Percentiles rank a stretch among this genome's conserved stretches.
phyloP scores from a whole-genome alignment of 2,113 vertebrate genomes.

The Mesitornis unicolor region DNA sequence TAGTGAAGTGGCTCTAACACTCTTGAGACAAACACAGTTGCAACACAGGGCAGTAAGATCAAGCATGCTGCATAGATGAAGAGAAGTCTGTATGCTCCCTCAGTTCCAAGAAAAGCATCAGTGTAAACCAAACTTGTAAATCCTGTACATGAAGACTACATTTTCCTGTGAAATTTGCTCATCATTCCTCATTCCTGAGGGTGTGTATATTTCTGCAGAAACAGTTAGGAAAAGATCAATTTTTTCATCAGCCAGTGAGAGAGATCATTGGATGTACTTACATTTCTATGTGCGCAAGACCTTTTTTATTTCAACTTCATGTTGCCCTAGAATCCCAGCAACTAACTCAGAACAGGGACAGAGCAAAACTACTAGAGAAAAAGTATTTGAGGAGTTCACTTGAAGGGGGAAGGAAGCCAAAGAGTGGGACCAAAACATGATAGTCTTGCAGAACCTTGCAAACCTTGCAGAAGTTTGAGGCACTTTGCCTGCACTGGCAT shows the following conservation, averaged over 20 bases:
- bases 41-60: fast-evolving
- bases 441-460: neutral
- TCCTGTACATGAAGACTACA: neutral
- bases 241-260: neutral
- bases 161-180: neutral
- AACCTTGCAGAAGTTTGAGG: neutral
- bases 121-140: neutral
- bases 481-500: neutral
- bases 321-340: neutral
- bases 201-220: neutral
- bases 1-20: neutral
- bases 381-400: neutral
- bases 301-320: neutral
- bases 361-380: neutral
- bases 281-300: neutral
- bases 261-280: neutral
- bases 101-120: neutral
- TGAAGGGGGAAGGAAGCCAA: neutral
- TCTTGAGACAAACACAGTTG: neutral
- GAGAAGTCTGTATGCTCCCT: fast-evolving
- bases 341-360: neutral
- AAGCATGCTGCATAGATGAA: neutral
- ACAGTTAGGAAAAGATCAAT: neutral
- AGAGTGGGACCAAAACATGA: neutral
- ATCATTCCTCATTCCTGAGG: neutral